A percentile compares a stretch with the other conserved stretches of the same genome.
phyloP scores from a whole-genome alignment of 2,797 vertebrate species.

The Champsocephalus esox region DNA sequence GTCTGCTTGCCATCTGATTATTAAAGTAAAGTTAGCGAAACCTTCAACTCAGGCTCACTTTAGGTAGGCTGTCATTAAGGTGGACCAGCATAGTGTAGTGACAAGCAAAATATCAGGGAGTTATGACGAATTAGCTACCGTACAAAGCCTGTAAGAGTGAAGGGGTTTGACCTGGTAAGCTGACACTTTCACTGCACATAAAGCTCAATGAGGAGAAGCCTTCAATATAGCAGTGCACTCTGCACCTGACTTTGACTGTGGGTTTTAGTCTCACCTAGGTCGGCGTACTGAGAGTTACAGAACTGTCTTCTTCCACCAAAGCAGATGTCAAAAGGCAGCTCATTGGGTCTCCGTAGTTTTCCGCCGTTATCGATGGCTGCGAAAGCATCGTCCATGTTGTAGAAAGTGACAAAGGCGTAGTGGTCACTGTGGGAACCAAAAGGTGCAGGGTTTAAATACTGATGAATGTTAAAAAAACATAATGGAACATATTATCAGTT shows the following conservation, averaged over 20 bases:
- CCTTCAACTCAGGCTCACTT: too few species aligned
- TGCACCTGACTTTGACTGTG: neutral
- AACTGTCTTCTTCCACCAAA: conserved; percentile 96
- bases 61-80: too few species aligned
- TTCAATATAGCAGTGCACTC: neutral
- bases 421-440: conserved; percentile 84
- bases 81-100: too few species aligned
- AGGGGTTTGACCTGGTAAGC: too few species aligned
- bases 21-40: too few species aligned
- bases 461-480: neutral
- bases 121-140: too few species aligned
- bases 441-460: neutral
- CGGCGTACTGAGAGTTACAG: conserved; percentile 92
- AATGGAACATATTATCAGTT: neutral
- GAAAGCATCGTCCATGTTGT: conserved; percentile 91
- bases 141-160: too few species aligned
- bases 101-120: too few species aligned
- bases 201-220: neutral
- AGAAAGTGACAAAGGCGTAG: conserved; percentile 96
- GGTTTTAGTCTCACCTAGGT: conserved; percentile 86
- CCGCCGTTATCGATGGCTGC: conserved; percentile 93
- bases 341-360: conserved; percentile 89
- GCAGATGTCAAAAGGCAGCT: conserved; percentile 96
- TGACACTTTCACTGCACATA: neutral
- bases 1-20: too few species aligned